phyloP scores from a whole-genome alignment of 2,113 vertebrate species.

The Hyla sarda region DNA sequence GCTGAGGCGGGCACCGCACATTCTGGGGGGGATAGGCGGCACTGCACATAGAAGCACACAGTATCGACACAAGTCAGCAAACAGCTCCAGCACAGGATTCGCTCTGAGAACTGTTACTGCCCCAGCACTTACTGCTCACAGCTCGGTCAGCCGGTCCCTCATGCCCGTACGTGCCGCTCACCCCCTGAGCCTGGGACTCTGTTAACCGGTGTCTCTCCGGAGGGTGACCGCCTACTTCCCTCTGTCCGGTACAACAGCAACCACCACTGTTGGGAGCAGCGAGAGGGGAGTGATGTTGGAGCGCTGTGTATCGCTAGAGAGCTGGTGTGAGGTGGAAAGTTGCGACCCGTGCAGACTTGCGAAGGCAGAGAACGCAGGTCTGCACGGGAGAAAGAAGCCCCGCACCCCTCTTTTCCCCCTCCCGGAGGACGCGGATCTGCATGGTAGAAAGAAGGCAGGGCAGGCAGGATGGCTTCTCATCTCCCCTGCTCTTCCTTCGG shows the following conservation, averaged over 20 bases:
- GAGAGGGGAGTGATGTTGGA: slow-evolving; percentile 13
- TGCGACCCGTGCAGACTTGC: no score
- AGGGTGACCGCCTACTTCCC: slow-evolving; percentile 51
- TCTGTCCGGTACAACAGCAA: slow-evolving; percentile 61
- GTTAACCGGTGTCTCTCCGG: slow-evolving; percentile 8
- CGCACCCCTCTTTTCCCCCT: no score
- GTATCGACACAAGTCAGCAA: background rate
- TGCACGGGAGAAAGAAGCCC: no score
- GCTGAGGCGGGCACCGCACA: no score
- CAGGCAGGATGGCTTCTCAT: no score
- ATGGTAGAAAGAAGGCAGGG: no score
- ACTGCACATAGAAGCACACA: background rate
- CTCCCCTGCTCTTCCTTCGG: no score
- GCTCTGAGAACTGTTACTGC: slow-evolving; percentile 16
- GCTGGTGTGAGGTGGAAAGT: no score
- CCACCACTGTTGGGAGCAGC: slow-evolving; percentile 55
- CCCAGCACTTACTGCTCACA: slow-evolving; percentile 75
- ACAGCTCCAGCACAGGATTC: background rate
- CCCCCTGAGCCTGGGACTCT: background rate
- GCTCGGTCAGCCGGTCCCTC: no score
- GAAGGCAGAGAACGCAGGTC: no score
- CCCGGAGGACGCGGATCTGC: no score
- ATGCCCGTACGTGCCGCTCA: slow-evolving; percentile 62
- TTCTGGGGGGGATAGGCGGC: no score
- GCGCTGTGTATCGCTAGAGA: background rate